Evolutionary conservation across 2,113 vertebrate species (phyloP).

Genomic region (Psilopsiagon aymara): DNA sequence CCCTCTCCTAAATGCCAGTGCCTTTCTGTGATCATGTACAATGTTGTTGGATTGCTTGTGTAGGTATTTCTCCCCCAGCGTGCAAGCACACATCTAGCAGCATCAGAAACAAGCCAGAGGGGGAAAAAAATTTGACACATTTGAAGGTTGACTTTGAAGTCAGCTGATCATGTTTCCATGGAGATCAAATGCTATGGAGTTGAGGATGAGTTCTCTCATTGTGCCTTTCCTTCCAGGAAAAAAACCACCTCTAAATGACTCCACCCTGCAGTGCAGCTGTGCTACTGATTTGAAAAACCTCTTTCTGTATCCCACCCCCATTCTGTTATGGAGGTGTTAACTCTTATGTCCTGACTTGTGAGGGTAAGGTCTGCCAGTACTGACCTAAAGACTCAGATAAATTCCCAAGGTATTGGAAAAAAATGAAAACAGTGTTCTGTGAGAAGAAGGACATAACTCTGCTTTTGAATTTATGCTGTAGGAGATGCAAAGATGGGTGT

Average conservation of each 20-base stretch:
- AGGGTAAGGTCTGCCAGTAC: background rate
- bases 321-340: background rate
- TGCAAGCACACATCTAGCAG: conserved; percentile 2
- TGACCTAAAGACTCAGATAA: background rate
- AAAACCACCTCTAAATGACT: background rate
- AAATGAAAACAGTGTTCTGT: background rate
- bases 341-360: background rate
- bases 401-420: background rate
- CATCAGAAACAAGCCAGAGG: conserved; percentile 1
- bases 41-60: background rate
- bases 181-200: conserved; percentile 42
- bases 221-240: background rate
- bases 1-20: background rate
- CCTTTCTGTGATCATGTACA: background rate
- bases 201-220: background rate
- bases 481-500: background rate
- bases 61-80: background rate
- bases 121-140: background rate
- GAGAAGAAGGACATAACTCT: background rate
- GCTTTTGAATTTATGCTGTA: background rate
- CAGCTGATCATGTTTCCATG: conserved; percentile 57
- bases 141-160: conserved; percentile 63
- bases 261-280: background rate
- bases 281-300: background rate
- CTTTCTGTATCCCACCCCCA: background rate